Percentiles rank a stretch among this genome's conserved stretches.
Conservation (phyloP, 2,113 vertebrate genomes). For the Nicator chloris region DNA sequence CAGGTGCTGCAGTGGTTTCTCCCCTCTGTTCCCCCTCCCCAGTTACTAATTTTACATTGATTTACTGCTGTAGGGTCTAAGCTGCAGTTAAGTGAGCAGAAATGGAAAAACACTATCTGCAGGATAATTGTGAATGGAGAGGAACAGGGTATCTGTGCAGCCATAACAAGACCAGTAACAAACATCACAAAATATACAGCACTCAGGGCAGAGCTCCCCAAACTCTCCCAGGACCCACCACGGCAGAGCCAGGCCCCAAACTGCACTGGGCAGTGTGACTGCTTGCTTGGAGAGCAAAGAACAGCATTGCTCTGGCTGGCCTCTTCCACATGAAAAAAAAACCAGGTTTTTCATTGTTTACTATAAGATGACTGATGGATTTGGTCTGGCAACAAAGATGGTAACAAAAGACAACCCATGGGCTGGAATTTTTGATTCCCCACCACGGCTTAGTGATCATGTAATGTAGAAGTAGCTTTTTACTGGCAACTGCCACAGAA, state of each 20-base stretch:
- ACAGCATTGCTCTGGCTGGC: no score
- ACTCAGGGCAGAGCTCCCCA: neutral
- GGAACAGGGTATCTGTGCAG: neutral
- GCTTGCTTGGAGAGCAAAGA: neutral
- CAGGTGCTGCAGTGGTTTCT: neutral
- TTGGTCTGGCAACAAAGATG: neutral
- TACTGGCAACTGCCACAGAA: neutral
- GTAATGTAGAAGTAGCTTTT: neutral
- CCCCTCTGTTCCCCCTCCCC: neutral
- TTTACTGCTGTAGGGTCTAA: neutral
- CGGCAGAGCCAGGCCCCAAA: neutral
- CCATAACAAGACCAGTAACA: neutral
- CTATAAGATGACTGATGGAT: neutral
- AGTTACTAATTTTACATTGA: neutral
- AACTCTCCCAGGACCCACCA: no score
- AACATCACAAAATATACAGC: neutral
- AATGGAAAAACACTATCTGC: accelerated
- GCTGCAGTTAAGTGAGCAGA: neutral
- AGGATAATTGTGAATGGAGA: neutral
- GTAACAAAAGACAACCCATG: accelerated
- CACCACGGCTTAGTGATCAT: neutral
- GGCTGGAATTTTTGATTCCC: neutral
- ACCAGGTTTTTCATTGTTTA: neutral
- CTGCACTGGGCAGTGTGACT: neutral
- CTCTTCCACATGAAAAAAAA: neutral